Conservation (phyloP, 2,113 vertebrate genomes). For the Channa maculata region DNA sequence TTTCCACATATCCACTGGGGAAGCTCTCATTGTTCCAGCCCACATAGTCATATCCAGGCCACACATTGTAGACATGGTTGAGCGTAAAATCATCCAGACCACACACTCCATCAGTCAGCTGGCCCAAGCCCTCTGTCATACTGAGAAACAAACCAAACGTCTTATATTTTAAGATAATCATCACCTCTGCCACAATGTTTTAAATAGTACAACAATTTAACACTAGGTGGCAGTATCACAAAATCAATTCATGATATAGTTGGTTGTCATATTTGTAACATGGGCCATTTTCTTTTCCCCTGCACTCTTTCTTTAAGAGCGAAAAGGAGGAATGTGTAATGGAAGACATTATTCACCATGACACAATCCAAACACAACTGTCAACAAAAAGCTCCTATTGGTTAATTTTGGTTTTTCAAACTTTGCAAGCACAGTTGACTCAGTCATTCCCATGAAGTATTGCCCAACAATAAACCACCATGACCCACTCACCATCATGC, state of each 20-base stretch:
- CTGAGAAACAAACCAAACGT: constrained; percentile 74
- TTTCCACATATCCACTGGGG: constrained; percentile 89
- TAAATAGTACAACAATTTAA: neutral
- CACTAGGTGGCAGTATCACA: constrained; percentile 74
- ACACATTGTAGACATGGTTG: constrained; percentile 92
- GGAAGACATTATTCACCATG: constrained; percentile 77
- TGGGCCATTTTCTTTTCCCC: constrained; percentile 67
- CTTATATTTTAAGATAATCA: neutral
- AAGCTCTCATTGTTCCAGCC: constrained; percentile 96
- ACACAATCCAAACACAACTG: constrained; percentile 61
- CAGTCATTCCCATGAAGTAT: constrained; percentile 60
- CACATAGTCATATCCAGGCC: constrained; percentile 96
- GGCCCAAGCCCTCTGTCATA: constrained; percentile 96
- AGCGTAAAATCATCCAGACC: constrained; percentile 94
- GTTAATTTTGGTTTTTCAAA: constrained; percentile 37
- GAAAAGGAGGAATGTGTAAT: constrained; percentile 66
- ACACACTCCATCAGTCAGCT: constrained; percentile 93
- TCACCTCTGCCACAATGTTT: neutral
- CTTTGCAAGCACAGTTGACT: constrained; percentile 55
- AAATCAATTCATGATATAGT: constrained; percentile 13
- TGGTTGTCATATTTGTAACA: constrained; percentile 35
- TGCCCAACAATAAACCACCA: constrained; percentile 68
- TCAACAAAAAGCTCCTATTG: constrained; percentile 33
- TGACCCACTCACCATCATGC: constrained; percentile 50
- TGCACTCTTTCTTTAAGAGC: constrained; percentile 31